Base-by-base conservation (phyloP, 2,888 invertebrate genomes). In the Rhabditophanes sp. region DNA sequence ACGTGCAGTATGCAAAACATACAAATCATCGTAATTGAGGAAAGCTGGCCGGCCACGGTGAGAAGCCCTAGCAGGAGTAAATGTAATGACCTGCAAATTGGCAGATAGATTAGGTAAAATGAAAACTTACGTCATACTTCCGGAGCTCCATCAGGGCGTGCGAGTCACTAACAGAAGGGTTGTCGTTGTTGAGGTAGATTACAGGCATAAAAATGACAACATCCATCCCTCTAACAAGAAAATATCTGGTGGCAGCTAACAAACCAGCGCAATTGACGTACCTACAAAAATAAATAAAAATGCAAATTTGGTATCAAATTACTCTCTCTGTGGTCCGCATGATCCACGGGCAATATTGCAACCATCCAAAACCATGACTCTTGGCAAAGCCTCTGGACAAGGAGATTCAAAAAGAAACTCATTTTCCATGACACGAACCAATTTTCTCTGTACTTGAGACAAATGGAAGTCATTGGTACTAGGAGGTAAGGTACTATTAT, bases 1-100 rank as follows among this genome's bases (percentile, higher is more conserved):
- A 6, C 46, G 41, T 7, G 54, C 51, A 33, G 48, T 39, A 30
- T 41, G 41, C 15, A 44, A 39, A 25, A 50, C 46, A 37, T 53
- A 51, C 30, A 54, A 44, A 35, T 54, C 54, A 33, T 54, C 54
- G 33, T 54, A 54, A 40, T 54, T 54, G 38, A 49, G 48, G 37
- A 50, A 48, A n/a, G 50, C 50, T 21, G 44, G 11, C 24, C 54
- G 29, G 15, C 45, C 38, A 5, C 49, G 50, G 4, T 42, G 32
- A 4, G 50, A 42, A 21, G 48, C 41, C 34, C 54, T 27, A 2
- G 54, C 52, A 8, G 54, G 48, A 16, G 54, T 54, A 30, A 54
- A 54, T 7, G 50, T 48, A 18, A 54, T 46, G 16, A 54, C 41
- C 12, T 48, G 48, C 4, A 50, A 30, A 28, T 6, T 3, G 7